Base-by-base conservation (phyloP, 2,888 invertebrate species). In the Orthonychiurus folsomi region DNA sequence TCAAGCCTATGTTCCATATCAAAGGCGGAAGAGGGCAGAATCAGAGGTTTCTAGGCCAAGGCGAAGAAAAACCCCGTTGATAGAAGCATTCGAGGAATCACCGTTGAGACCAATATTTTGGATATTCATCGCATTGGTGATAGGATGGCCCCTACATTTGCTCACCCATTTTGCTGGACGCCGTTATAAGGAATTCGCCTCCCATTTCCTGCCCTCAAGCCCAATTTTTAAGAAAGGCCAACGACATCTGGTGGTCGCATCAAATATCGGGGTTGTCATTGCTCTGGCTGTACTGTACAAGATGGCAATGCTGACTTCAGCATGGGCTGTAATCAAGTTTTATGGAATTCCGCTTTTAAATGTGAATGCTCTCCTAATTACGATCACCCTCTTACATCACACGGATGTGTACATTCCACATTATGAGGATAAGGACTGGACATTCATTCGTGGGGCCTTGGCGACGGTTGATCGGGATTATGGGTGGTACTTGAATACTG, bases 381-480 rank as follows among this genome's bases (percentile, higher is more conserved):
- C 55, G 26, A 47, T 60, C 28, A 63, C 63, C 18, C 54, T 60
- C 50, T 60, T 63, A 23, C 63, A 63, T 20, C 63, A 63, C 37
- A 60, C 63, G 2, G 63, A 63, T 28, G 60, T 60, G n/a, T 63
- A 50, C 56, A 26, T 63, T 3, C 63, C 63, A 12, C 63, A 63
- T 25, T 63, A 60, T 53, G 3, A 47, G 47, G 47, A 27, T 9
- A n/a, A 52, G 21, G 9, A 23, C 21, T 63, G 63, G 63, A 60
- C 59, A 54, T 63, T 60, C 50, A 47, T 63, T 18, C 50, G 63
- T 9, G 63, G 63, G 9, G 63, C 63, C 21, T 54, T 63, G 23
- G 48, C 60, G 18, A 63, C 63, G 3, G 63, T 63, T 5, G 63
- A 63, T 48, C 60, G 63, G 12, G 55, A 60, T 58, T 60, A 60